phyloP scores from a whole-genome alignment of 1,140 invertebrate genomes.

The Ceratoteleas bidentatus region DNA sequence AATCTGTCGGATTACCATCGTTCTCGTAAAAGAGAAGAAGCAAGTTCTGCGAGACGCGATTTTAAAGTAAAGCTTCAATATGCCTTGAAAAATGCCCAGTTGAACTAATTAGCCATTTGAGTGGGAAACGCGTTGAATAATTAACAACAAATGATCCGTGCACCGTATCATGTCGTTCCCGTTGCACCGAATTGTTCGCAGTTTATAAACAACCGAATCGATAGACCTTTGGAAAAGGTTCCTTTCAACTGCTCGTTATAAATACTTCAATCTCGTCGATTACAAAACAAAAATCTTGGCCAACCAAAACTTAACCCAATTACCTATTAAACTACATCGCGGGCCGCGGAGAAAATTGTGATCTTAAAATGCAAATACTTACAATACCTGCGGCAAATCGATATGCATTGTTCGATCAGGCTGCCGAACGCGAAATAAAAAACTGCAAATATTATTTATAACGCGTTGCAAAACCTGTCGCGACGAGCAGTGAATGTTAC shows the following conservation, averaged over 20 bases:
- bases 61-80: background rate
- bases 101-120: too few species aligned
- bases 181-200: background rate
- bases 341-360: constrained; percentile 9
- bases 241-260: constrained; percentile 1
- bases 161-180: too few species aligned
- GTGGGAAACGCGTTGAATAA: too few species aligned
- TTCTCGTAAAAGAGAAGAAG: constrained; percentile 2
- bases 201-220: background rate
- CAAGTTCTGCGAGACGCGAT: background rate
- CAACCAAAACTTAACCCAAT: constrained; percentile 43
- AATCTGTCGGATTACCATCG: background rate
- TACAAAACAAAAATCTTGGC: constrained; percentile 26
- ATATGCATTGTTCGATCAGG: constrained; percentile 32
- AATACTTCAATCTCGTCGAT: constrained; percentile 9
- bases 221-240: constrained; percentile 7
- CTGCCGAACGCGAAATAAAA: constrained; percentile 5
- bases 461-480: background rate
- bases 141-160: too few species aligned
- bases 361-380: constrained; percentile 22
- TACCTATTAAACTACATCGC: constrained; percentile 34
- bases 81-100: too few species aligned
- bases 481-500: constrained; percentile 16
- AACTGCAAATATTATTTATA: constrained; percentile 27
- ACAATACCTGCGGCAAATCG: constrained; percentile 17